These are phyloP conservation scores for Ceraclea dissimilis DNA, from an alignment of 2,888 invertebrate genomes.

Conservation along the genomic window DNA sequence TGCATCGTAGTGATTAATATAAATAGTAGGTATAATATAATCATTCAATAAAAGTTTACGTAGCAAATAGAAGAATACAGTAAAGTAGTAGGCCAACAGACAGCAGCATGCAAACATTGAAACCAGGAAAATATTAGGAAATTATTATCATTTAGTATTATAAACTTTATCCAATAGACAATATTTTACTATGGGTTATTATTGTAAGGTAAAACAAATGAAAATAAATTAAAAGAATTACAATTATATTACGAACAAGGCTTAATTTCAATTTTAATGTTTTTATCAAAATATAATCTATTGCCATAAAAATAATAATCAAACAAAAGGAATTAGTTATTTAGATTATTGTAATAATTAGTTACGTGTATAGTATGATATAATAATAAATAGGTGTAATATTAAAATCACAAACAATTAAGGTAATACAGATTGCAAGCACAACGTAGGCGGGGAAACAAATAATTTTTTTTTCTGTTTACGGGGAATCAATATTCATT, in stretches of 20 bases:
- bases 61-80: constrained; percentile 26
- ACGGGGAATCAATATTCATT: constrained; percentile 11
- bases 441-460: constrained; percentile 38
- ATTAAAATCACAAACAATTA: neutral
- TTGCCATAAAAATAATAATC: constrained; percentile 25
- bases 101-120: constrained; percentile 27
- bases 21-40: constrained; percentile 5
- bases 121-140: constrained; percentile 21
- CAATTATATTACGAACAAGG: too few relatives aligned
- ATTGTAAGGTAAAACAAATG: too few relatives aligned
- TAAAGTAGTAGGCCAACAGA: constrained; percentile 27
- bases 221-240: too few relatives aligned
- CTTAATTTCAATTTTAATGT: too few relatives aligned
- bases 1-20: neutral
- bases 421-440: constrained; percentile 27
- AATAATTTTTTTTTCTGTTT: constrained; percentile 28
- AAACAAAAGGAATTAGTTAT: constrained; percentile 24
- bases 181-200: too few relatives aligned
- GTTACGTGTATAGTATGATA: neutral
- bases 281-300: constrained; percentile 17
- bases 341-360: neutral
- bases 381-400: neutral
- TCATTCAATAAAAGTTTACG: constrained; percentile 18
- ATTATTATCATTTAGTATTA: too few relatives aligned
- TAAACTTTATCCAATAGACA: too few relatives aligned